A percentile compares a stretch with the other conserved stretches of the same genome.
These are phyloP conservation scores for Phytoseiulus persimilis DNA, from an alignment of 2,888 invertebrate genomes.

Conservation along the genomic window DNA sequence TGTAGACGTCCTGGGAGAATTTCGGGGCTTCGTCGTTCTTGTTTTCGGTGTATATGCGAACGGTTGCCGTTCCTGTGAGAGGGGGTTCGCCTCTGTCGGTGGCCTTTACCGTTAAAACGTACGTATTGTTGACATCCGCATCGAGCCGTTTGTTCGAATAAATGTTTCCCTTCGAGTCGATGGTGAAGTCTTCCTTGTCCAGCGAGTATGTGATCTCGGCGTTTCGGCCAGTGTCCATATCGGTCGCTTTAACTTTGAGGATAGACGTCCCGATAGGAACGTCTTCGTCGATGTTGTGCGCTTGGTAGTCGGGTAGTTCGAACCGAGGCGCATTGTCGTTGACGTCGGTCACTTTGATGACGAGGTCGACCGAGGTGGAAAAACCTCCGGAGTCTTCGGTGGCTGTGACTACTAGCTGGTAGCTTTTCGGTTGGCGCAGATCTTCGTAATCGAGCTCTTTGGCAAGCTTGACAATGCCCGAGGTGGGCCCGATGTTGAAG, in stretches of 20 bases:
- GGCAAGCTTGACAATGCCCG: constrained; percentile 87
- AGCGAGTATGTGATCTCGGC: constrained; percentile 88
- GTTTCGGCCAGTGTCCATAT: constrained; percentile 86
- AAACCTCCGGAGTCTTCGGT: constrained; percentile 96
- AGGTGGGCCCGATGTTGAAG: constrained; percentile 86
- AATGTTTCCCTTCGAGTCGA: constrained; percentile 83
- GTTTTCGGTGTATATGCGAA: constrained; percentile 90
- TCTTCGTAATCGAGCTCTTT: constrained; percentile 96
- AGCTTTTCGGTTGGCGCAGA: constrained; percentile 81
- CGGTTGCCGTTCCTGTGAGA: constrained; percentile 83
- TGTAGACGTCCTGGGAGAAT: constrained; percentile 90
- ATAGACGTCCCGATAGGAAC: constrained; percentile 83
- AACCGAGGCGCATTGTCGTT: constrained; percentile 96
- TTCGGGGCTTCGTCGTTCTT: constrained; percentile 96
- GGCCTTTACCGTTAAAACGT: constrained; percentile 85
- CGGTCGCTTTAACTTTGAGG: constrained; percentile 74
- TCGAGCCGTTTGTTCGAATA: constrained; percentile 85
- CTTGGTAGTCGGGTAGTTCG: constrained; percentile 90
- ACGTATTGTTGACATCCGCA: constrained; percentile 91
- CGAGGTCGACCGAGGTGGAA: constrained; percentile 84
- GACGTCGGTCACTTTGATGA: constrained; percentile 86
- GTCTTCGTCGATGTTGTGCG: constrained; percentile 90
- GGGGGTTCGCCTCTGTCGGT: constrained; percentile 89
- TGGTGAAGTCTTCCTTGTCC: constrained; percentile 85
- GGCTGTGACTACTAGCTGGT: constrained; percentile 79